Evolutionary conservation across 2,113 vertebrate species (phyloP).

Genomic region (Hemichromis elongatus): DNA sequence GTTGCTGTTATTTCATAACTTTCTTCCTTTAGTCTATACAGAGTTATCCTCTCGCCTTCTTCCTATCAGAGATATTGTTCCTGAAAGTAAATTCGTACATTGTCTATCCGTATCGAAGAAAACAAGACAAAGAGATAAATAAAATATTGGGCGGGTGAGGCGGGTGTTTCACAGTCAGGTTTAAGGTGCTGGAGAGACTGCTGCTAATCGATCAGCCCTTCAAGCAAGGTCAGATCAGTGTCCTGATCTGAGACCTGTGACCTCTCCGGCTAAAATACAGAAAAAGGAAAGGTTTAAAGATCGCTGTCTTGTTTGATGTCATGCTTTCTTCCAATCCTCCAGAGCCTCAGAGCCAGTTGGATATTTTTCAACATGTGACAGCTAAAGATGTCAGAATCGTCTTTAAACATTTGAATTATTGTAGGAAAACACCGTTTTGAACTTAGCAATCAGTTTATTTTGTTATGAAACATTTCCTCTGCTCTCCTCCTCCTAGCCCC

Average conservation of each 20-base stretch:
- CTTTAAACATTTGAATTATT: slow-evolving; percentile 10
- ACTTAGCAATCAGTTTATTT: slow-evolving; percentile 29
- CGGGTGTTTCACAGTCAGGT: background rate
- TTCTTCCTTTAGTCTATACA: background rate
- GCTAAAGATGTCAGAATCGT: background rate
- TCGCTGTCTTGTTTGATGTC: background rate
- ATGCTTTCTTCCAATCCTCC: background rate
- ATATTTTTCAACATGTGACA: slow-evolving; percentile 1
- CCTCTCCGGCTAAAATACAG: background rate
- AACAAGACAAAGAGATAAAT: background rate
- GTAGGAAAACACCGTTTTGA: slow-evolving; percentile 6
- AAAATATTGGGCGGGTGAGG: background rate
- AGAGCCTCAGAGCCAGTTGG: background rate
- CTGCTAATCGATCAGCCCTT: slow-evolving; percentile 1
- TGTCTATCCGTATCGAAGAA: background rate
- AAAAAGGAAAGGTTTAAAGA: background rate
- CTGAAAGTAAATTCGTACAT: background rate
- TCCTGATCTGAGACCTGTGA: background rate
- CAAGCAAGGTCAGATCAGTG: background rate
- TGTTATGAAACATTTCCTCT: slow-evolving; percentile 37
- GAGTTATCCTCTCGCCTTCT: background rate
- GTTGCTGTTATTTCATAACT: background rate
- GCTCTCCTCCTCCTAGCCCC: background rate
- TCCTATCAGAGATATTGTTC: background rate
- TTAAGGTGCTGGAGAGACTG: background rate